Conservation (phyloP, 2,888 invertebrate species). For the Euplagia quadripunctaria region DNA sequence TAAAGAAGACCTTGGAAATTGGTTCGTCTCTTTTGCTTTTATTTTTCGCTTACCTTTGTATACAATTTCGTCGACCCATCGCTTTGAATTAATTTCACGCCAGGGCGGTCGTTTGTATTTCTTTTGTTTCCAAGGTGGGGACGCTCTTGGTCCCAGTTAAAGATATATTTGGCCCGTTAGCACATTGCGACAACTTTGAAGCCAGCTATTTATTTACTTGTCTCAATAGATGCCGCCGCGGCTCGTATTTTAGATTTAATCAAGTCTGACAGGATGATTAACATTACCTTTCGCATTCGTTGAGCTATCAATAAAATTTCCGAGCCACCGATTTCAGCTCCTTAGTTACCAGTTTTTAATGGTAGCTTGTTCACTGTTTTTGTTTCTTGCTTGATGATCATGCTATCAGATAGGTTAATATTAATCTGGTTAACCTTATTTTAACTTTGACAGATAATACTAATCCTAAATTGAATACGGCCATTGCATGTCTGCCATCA, state of each 20-base stretch:
- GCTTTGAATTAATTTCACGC: constrained; percentile 83
- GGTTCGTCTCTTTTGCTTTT: constrained; percentile 75
- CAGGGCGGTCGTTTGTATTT: constrained; percentile 79
- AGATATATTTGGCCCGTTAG: constrained; percentile 81
- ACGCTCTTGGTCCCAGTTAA: constrained; percentile 71
- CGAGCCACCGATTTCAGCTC: constrained; percentile 59
- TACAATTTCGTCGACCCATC: constrained; percentile 79
- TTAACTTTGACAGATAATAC: background rate
- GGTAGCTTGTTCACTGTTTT: constrained; percentile 37
- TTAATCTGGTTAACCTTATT: background rate
- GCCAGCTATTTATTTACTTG: constrained; percentile 80
- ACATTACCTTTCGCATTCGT: constrained; percentile 75
- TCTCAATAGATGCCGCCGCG: constrained; percentile 76
- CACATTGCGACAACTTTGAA: constrained; percentile 80
- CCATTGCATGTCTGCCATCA: background rate
- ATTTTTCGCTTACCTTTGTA: constrained; percentile 81
- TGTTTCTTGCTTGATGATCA: constrained; percentile 28
- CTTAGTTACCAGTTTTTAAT: constrained; percentile 61
- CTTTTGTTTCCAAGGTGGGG: constrained; percentile 78
- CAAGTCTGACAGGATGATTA: constrained; percentile 81
- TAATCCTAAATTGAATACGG: background rate
- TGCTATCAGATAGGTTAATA: background rate
- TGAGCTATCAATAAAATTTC: constrained; percentile 69
- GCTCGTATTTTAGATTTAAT: constrained; percentile 83
- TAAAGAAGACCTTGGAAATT: constrained; percentile 75